phyloP scores from a whole-genome alignment of 1,140 invertebrate species.

The Caerostris darwini region DNA sequence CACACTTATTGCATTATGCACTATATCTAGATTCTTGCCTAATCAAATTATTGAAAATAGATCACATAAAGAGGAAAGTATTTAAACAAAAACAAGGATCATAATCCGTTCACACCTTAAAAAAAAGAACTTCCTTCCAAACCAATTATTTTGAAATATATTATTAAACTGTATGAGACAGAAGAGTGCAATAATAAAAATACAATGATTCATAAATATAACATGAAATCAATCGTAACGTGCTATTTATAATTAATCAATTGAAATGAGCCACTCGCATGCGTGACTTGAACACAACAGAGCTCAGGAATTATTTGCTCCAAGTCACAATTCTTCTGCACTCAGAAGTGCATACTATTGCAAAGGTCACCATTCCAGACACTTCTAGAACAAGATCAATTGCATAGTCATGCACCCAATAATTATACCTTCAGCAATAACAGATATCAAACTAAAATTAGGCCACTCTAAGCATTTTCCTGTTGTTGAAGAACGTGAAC shows the following conservation, averaged over 20 bases:
- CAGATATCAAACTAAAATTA: not conserved
- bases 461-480: not conserved
- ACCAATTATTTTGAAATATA: too few species aligned
- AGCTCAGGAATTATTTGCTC: not conserved
- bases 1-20: too few species aligned
- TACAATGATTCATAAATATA: too few species aligned
- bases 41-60: too few species aligned
- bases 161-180: too few species aligned
- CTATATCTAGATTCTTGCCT: too few species aligned
- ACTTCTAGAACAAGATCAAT: not conserved
- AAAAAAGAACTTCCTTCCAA: too few species aligned
- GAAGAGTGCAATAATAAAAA: too few species aligned
- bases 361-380: not conserved
- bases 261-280: not conserved
- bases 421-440: constrained; percentile 23
- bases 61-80: too few species aligned
- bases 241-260: not conserved
- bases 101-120: too few species aligned
- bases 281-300: not conserved
- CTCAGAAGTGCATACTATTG: not conserved
- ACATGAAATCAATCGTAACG: too few species aligned
- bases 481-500: constrained; percentile 3
- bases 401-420: constrained; percentile 6
- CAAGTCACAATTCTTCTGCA: not conserved
- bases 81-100: too few species aligned